phyloP scores from a whole-genome alignment of 2,113 vertebrate genomes.

The western clawed frog (Xenopus tropicalis) region UCB_Xtro_10.0 CM004447.2:121741001-121741500 shows the following conservation, averaged over 20 bases:
- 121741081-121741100: too few species aligned
- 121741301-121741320: slow-evolving; percentile 43
- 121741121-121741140: too few species aligned
- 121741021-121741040: too few species aligned
- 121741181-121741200: too few species aligned
- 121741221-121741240: slow-evolving; percentile 12
- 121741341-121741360: slow-evolving; percentile 40
- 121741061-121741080: too few species aligned
- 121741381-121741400: slow-evolving; percentile 39
- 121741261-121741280: slow-evolving; percentile 26
- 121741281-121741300: slow-evolving; percentile 4
- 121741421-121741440: slow-evolving; percentile 30
- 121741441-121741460: slow-evolving; percentile 33
- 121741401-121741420: slow-evolving; percentile 33
- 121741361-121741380: slow-evolving; percentile 43
- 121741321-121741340: slow-evolving; percentile 41
- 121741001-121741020: too few species aligned
- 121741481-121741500: slow-evolving; percentile 31
- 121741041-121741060: too few species aligned
- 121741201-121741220: background rate
- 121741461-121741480: slow-evolving; percentile 33
- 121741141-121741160: too few species aligned
- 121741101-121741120: too few species aligned
- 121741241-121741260: slow-evolving; percentile 27
- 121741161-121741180: too few species aligned